Conservation (phyloP, 37 sponge, comb jelly and placozoan genomes). For the Geodia barretti region DNA sequence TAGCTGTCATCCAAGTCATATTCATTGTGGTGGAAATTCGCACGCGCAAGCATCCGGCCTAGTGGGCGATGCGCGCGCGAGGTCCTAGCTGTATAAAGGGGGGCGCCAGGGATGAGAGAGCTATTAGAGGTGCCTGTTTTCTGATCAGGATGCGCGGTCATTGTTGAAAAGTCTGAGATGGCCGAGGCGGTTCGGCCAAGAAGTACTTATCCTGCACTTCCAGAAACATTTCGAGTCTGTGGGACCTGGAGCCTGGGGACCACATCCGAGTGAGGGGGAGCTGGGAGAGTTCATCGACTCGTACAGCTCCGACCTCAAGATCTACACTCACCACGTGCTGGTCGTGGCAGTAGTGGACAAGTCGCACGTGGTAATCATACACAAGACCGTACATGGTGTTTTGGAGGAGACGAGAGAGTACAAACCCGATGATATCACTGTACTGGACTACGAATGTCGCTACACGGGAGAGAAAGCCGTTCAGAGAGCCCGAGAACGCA, state of each 20-base stretch:
- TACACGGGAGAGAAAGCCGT: not conserved
- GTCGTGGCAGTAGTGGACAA: not conserved
- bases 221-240: not conserved
- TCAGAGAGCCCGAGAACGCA: not conserved
- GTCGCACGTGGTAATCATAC: not conserved
- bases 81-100: not conserved
- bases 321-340: not conserved
- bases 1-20: not conserved
- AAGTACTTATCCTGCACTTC: not conserved
- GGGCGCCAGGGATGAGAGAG: not conserved
- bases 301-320: too few species aligned
- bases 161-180: too few species aligned
- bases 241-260: not conserved
- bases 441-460: not conserved
- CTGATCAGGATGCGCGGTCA: too few species aligned
- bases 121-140: too few species aligned
- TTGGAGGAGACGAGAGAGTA: not conserved
- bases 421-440: not conserved
- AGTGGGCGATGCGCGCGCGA: not conserved
- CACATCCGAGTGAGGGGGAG: not conserved
- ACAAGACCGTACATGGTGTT: not conserved
- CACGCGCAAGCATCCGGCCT: not conserved
- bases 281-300: not conserved
- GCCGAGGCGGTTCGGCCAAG: too few species aligned
- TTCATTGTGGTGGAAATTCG: not conserved